Evolutionary conservation across 23 tunicate genomes (phyloP).

Genomic region (Clavelina lepadiformis): DNA sequence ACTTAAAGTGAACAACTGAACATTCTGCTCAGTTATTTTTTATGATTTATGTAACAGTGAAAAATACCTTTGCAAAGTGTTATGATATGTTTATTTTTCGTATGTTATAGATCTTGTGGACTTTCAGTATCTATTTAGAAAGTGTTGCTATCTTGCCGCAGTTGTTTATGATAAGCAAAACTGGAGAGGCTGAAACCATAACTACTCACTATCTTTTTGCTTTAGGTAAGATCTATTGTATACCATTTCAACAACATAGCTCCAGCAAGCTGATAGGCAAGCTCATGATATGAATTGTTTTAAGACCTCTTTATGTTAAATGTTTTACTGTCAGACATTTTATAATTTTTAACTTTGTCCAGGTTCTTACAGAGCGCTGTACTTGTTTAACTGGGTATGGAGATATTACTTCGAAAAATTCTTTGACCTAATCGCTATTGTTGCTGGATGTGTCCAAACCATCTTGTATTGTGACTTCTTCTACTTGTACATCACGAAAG

Average conservation of each 20-base stretch:
- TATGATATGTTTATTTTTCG: background rate
- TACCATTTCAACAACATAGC: background rate
- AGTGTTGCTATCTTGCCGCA: slow-evolving; percentile 98
- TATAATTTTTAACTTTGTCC: background rate
- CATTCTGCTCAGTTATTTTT: too few species aligned
- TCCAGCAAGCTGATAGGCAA: background rate
- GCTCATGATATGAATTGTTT: too few species aligned
- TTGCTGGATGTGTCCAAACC: slow-evolving; percentile 98
- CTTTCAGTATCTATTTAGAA: slow-evolving; percentile 96
- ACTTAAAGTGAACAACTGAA: too few species aligned
- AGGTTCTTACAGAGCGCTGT: slow-evolving; percentile 91
- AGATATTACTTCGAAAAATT: slow-evolving; percentile 91
- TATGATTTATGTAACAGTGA: too few species aligned
- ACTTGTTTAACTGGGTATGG: slow-evolving; percentile 95
- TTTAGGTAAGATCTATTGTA: slow-evolving; percentile 41
- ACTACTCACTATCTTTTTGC: slow-evolving; percentile 98
- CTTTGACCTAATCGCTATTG: slow-evolving; percentile 96
- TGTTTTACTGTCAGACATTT: too few species aligned
- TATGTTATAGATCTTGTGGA: slow-evolving; percentile 84
- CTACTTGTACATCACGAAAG: slow-evolving; percentile 96
- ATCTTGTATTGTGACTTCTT: slow-evolving; percentile 97
- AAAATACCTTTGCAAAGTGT: too few species aligned
- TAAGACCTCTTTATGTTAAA: too few species aligned
- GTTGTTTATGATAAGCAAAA: slow-evolving; percentile 95
- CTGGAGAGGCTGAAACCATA: slow-evolving; percentile 98